These are phyloP conservation scores for Brenthis hecate DNA, from an alignment of 2,888 invertebrate species.

Conservation along the genomic window DNA sequence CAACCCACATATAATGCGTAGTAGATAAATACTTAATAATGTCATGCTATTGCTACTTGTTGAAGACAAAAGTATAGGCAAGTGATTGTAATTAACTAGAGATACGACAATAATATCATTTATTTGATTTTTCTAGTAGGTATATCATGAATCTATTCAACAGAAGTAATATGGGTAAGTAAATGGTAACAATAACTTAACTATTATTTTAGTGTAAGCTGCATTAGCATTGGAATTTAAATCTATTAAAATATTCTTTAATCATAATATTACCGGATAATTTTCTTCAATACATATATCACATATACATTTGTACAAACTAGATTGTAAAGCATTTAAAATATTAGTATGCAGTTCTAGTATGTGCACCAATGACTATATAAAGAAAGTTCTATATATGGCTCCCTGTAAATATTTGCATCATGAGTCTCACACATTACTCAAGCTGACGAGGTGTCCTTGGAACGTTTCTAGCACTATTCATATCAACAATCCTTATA, in stretches of 20 bases:
- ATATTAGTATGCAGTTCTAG: constrained; percentile 35
- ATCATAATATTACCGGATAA: neutral
- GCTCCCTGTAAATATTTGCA: constrained; percentile 39
- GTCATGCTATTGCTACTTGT: constrained; percentile 13
- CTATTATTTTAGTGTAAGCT: too few relatives aligned
- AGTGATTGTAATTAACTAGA: constrained; percentile 1
- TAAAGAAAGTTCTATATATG: constrained; percentile 41
- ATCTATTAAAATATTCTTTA: too few relatives aligned
- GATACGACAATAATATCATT: constrained; percentile 2
- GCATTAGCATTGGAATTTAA: too few relatives aligned
- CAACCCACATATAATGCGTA: constrained; percentile 27
- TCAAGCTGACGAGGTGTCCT: constrained; percentile 38
- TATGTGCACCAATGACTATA: constrained; percentile 40
- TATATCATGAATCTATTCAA: neutral
- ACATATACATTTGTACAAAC: neutral
- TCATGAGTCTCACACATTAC: constrained; percentile 36
- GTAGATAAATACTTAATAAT: constrained; percentile 2
- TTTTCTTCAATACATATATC: neutral
- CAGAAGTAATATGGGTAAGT: neutral
- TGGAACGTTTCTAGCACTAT: constrained; percentile 33
- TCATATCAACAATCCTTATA: constrained; percentile 32
- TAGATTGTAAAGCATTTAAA: constrained; percentile 16
- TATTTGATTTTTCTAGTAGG: neutral
- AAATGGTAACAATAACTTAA: too few relatives aligned
- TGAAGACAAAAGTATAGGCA: constrained; percentile 5